A percentile compares a stretch with the other conserved stretches of the same genome.
phyloP scores from a whole-genome alignment of 2,888 invertebrate genomes.

The Geotrupes spiniger region DNA sequence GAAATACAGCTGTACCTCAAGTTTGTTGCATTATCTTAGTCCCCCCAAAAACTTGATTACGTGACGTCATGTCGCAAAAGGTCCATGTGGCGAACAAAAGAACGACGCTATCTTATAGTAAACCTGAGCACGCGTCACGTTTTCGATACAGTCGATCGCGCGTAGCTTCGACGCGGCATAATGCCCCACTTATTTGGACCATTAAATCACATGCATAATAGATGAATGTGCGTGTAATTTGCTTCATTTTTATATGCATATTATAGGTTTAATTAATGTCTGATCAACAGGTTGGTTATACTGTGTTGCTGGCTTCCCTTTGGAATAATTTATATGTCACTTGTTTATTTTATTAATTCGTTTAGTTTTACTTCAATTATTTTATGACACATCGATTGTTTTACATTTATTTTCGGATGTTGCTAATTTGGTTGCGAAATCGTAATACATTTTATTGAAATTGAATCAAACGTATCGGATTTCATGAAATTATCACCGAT shows the following conservation, averaged over 20 bases:
- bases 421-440: no score
- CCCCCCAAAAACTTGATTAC: conserved; percentile 1
- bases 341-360: conserved; percentile 23
- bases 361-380: conserved; percentile 20
- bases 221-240: conserved; percentile 20
- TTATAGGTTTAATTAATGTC: conserved; percentile 26
- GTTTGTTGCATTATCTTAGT: conserved; percentile 13
- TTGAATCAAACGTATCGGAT: no score
- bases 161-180: background rate
- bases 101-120: conserved; percentile 14
- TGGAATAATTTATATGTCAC: conserved; percentile 24
- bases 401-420: background rate
- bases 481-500: no score
- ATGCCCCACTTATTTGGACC: conserved; percentile 14
- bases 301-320: conserved; percentile 17
- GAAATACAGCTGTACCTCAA: conserved; percentile 15
- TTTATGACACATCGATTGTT: conserved; percentile 18
- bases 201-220: conserved; percentile 23
- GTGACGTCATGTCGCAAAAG: conserved; percentile 12
- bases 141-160: background rate
- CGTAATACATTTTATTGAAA: no score
- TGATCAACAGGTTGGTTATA: conserved; percentile 27
- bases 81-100: conserved; percentile 17
- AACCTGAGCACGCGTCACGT: conserved; percentile 13
- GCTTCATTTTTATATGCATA: conserved; percentile 23